Evolutionary conservation across 2,113 vertebrate genomes (phyloP), one percentile per base, ranked within the genome.

Genomic region (Podilymbus podiceps): DNA sequence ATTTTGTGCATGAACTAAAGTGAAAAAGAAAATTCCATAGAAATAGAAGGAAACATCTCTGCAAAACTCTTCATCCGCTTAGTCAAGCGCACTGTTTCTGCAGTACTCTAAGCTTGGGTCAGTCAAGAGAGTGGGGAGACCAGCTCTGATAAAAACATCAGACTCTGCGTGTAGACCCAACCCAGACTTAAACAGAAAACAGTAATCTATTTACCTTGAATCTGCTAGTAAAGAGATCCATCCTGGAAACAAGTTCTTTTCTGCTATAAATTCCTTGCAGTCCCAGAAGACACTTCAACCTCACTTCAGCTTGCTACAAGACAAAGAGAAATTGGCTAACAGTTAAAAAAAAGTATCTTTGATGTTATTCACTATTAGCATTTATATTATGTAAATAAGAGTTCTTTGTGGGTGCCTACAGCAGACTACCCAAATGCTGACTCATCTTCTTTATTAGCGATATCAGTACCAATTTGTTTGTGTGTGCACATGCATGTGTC

Each of bases 221-320:
- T 93, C 98, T 98, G 86, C 95, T 98, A 71, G 98, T 99, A 95
- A 99, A 99, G 83, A 99, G 98, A 96, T 99, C 98, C 93, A 99
- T 98, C 95, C 98, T 99, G 55, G 98, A 96, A 96, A 97, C 97
- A 46, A 98, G 97, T 24, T 97, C 94, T 90, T 98, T 98, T 82
- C 98, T 98, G 72, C 97, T 96, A 85, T 99, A 99, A 88, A 99
- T 98, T 86, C 95, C 98, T 90, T 99, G 98, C 8, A 99, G 97
- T 91, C 97, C 98, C 69, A 98, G 96, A 89, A 99, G 98, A 95
- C 99, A 99, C 94, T 98, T 99, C 72, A 99, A 97, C 86, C 99
- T 98, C 74, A 99, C 99, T 56, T 99, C 99, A 30, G 98, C 97
- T 88, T 98, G 94, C 99, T 99, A 89, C 12, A 89, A 92, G 89